A percentile compares a stretch with the other conserved stretches of the same genome.
These are phyloP conservation scores for Helleia helle DNA, from an alignment of 2,888 invertebrate genomes.

Conservation along the genomic window DNA sequence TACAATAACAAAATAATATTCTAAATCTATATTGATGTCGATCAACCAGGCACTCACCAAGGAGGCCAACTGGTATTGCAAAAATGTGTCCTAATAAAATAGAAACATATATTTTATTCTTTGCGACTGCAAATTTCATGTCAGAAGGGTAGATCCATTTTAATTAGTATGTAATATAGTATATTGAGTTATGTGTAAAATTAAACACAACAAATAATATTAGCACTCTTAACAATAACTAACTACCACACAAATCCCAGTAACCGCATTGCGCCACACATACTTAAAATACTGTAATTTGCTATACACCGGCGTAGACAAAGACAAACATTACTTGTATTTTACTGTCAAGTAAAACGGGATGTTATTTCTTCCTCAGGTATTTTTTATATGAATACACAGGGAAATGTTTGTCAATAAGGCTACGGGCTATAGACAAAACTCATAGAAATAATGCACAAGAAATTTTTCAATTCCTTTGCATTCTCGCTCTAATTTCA, in stretches of 20 bases:
- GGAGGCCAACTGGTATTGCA: slow-evolving; percentile 70
- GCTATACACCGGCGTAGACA: too few relatives aligned
- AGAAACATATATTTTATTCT: slow-evolving; percentile 40
- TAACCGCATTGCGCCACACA: neutral
- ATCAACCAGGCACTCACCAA: slow-evolving; percentile 62
- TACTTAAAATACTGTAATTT: too few relatives aligned
- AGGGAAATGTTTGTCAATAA: too few relatives aligned
- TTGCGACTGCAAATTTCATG: slow-evolving; percentile 25
- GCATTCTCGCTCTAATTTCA: too few relatives aligned
- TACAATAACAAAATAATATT: slow-evolving; percentile 31
- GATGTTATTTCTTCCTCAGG: too few relatives aligned
- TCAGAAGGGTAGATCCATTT: neutral
- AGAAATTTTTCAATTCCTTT: too few relatives aligned
- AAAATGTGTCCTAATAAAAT: slow-evolving; percentile 67
- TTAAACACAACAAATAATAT: neutral
- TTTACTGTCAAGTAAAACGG: too few relatives aligned
- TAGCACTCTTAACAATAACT: slow-evolving; percentile 4
- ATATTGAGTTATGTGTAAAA: neutral
- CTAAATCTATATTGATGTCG: slow-evolving; percentile 34
- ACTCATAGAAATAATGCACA: too few relatives aligned
- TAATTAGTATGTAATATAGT: neutral
- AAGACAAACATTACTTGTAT: neutral
- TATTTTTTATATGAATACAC: too few relatives aligned
- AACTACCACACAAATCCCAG: slow-evolving; percentile 13
- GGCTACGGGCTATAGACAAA: too few relatives aligned